A percentile compares a stretch with the other conserved stretches of the same genome.
Conservation (phyloP, 1,140 invertebrate genomes). For the Myzus persicae region DNA sequence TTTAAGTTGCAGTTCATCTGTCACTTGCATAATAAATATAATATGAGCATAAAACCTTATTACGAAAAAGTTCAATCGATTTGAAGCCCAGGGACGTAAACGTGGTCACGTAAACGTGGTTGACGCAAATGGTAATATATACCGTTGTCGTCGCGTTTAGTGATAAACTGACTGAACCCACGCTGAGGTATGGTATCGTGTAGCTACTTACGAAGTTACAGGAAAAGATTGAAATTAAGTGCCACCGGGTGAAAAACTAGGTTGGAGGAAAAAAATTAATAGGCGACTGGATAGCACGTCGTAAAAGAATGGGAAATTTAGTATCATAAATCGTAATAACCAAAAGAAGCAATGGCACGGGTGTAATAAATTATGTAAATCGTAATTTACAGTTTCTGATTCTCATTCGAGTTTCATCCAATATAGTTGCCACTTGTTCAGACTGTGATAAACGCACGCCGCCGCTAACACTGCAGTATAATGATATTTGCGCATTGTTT, state of each 20-base stretch:
- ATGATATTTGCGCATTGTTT: not conserved
- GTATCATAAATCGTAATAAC: conserved; percentile 18
- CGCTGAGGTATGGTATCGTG: not conserved
- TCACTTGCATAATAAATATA: not conserved
- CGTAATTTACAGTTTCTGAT: conserved; percentile 24
- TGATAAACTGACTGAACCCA: not conserved
- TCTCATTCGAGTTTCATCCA: not conserved
- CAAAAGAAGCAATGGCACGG: too few relatives aligned
- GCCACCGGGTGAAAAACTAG: not conserved
- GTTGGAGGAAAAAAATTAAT: not conserved
- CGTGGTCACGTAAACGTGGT: not conserved
- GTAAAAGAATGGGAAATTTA: not conserved
- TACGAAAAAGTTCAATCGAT: not conserved
- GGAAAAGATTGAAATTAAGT: not conserved
- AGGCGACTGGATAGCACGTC: not conserved
- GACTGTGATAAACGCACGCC: not conserved
- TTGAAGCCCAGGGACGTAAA: not conserved
- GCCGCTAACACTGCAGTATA: not conserved
- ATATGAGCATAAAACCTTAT: not conserved
- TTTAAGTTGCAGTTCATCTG: not conserved
- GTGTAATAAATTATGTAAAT: conserved; percentile 28
- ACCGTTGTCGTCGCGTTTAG: not conserved
- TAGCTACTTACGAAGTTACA: not conserved
- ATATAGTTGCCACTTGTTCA: not conserved
- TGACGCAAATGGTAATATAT: not conserved